Conservation (phyloP, 2,888 invertebrate species). For the Rhagonycha fulva region DNA sequence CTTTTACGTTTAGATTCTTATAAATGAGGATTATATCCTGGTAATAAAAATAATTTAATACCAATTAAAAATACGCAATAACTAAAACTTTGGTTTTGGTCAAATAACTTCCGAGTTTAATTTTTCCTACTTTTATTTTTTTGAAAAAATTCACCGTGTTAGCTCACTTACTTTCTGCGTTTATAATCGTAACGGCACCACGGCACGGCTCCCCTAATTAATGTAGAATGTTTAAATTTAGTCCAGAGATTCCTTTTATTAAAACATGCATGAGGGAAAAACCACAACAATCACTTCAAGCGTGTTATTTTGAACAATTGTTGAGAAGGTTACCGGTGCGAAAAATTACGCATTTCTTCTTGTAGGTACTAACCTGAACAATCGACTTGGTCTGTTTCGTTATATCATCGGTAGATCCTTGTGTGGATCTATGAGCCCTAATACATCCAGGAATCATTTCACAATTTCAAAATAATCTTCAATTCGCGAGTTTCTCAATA, state of each 20-base stretch:
- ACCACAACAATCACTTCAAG: background rate
- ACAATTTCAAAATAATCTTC: background rate
- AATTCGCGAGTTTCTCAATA: background rate
- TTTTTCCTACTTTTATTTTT: no score
- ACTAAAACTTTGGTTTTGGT: no score
- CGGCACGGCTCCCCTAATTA: background rate
- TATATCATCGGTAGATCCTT: conserved; percentile 80
- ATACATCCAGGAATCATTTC: conserved; percentile 72
- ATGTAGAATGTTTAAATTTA: background rate
- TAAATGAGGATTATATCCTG: background rate
- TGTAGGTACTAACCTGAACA: conserved; percentile 63
- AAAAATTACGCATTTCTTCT: background rate
- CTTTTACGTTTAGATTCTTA: background rate
- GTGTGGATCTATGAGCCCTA: conserved; percentile 68
- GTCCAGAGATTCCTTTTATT: background rate
- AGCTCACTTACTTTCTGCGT: no score
- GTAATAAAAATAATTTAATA: background rate
- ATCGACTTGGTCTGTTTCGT: conserved; percentile 70
- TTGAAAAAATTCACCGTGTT: no score
- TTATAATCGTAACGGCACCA: no score
- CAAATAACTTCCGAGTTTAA: no score
- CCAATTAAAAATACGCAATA: background rate
- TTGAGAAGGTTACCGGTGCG: background rate
- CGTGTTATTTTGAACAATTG: background rate
- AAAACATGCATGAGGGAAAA: background rate